Base-by-base conservation (phyloP, 2,797 vertebrate genomes). In the Phyllotis vaccarum region DNA sequence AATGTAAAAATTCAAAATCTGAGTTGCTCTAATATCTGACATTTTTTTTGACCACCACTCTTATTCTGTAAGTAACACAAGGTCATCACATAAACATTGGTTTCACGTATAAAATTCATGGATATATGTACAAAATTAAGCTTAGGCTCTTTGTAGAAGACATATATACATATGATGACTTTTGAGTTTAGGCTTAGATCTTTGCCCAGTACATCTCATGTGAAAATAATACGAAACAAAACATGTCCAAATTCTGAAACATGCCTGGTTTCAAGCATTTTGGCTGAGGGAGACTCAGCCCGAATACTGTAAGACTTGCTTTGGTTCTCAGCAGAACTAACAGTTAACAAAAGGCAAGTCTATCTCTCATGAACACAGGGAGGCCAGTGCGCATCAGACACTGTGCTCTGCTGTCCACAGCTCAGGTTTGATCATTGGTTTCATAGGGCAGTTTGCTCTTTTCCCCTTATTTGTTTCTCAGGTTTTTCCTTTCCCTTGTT, bases 151-250 rank as follows among this genome's bases (percentile, higher is more conserved):
- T 29, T 52, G 43, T 49, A 22, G 46, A 37, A 60, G 43, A 34
- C 80, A 8, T 40, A 64, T n/a, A n/a, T n/a, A n/a, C 7, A 14
- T 10, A 72, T 31, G 82, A 31, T 82, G 66, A n/a, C 40, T 54
- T 85, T n/a, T 40, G 43, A 62, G 43, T 92, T 85, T 62, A 75
- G 90, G 74, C 11, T 85, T 92, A n/a, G 80, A 43, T 85, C 56
- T 37, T 21, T 85, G 70, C 43, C 70, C 24, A 85, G 31, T 43
- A 49, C 37, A 31, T 27, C 6, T 31, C 24, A 52, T 52, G 68
- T 60, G 70, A 52, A 62, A 91, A 75, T 17, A 91, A 52, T 49
- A 74, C 8, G 62, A 66, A 52, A 37, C n/a, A 31, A 87, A 87
- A 19, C 66, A 68, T 19, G 31, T 21, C 46, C 5, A 27, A 52